These are phyloP conservation scores for Porphyrio hochstetteri DNA, from an alignment of 2,113 vertebrate species.

Conservation along the genomic window DNA sequence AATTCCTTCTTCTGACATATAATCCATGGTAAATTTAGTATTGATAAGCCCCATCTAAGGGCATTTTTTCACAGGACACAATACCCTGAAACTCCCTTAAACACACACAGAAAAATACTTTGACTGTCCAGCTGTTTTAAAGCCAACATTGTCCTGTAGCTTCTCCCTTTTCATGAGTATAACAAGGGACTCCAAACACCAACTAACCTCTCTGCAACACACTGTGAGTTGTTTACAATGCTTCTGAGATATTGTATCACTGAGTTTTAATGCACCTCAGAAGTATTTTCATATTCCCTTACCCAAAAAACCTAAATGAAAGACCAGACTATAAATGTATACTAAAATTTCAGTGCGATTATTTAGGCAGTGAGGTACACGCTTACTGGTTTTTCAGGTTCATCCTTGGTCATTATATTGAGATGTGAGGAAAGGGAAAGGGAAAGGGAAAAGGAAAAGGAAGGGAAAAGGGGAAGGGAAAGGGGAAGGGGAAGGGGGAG, in stretches of 20 bases:
- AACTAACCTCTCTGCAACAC: not conserved
- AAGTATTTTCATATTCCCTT: not conserved
- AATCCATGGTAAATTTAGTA: not conserved
- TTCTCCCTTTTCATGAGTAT: not conserved
- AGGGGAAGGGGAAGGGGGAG: no score
- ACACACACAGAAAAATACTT: not conserved
- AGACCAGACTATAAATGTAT: not conserved
- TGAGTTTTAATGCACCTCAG: not conserved
- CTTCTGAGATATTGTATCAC: not conserved
- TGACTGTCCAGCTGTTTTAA: not conserved
- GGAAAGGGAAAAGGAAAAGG: no score
- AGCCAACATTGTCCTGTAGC: not conserved
- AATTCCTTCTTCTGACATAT: not conserved
- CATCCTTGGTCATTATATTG: fast-evolving
- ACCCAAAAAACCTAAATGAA: not conserved
- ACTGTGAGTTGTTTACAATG: not conserved
- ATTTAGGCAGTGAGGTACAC: not conserved
- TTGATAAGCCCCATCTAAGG: not conserved
- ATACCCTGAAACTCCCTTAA: not conserved
- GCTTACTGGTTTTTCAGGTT: not conserved
- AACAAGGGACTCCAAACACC: not conserved
- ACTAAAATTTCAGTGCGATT: not conserved
- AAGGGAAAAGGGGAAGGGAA: no score
- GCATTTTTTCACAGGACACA: not conserved
- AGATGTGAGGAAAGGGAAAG: not conserved